Percentiles rank a stretch among this genome's conserved stretches.
These are phyloP conservation scores for Bombus superbus DNA, from an alignment of 1,140 invertebrate genomes.

Conservation along the genomic window DNA sequence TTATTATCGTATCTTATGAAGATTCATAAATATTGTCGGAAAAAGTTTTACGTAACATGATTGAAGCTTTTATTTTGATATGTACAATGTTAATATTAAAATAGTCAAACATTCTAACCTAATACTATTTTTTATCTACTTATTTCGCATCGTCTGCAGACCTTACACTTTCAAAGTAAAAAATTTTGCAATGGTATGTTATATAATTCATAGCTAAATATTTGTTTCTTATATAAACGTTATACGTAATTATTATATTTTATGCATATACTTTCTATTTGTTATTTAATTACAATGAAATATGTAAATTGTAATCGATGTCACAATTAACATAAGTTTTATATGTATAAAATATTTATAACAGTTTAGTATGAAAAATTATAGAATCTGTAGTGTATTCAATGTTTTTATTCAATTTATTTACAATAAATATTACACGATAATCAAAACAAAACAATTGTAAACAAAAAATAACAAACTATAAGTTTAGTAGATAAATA, in stretches of 20 bases:
- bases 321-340: not conserved
- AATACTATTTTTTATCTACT: not conserved
- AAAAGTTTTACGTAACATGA: conserved; percentile 10
- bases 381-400: not conserved
- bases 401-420: not conserved
- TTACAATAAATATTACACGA: not conserved
- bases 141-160: not conserved
- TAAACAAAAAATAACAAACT: not conserved
- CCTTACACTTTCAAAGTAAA: conserved; percentile 2
- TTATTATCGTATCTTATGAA: not conserved
- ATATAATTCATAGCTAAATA: not conserved
- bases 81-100: not conserved
- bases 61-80: not conserved
- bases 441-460: not conserved
- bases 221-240: not conserved
- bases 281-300: not conserved
- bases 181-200: not conserved
- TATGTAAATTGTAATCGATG: not conserved
- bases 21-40: not conserved
- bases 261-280: not conserved
- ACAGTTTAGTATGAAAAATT: not conserved
- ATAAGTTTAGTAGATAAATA: not conserved
- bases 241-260: not conserved
- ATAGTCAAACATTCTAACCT: conserved; percentile 28
- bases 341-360: not conserved